A percentile compares a stretch with the other conserved stretches of the same genome.
Evolutionary conservation across 2,797 vertebrate genomes (phyloP).

Genomic region (Bryconaethiops microstoma): DNA sequence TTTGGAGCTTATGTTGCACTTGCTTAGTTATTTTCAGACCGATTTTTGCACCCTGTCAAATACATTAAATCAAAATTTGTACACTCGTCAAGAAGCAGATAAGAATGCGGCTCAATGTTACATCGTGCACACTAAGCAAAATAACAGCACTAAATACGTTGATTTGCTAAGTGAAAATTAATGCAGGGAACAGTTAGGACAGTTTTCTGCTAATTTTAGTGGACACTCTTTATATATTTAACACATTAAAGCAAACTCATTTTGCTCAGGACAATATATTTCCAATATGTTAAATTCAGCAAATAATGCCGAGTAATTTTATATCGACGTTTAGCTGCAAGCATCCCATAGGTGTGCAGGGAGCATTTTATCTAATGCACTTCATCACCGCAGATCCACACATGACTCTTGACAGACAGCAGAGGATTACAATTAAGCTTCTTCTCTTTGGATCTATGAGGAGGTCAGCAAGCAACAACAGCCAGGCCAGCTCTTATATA

Average conservation of each 20-base stretch:
- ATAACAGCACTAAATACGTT: not conserved
- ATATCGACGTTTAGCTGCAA: conserved; percentile 24
- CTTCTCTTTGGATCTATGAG: conserved; percentile 57
- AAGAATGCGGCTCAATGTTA: not conserved
- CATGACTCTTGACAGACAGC: conserved; percentile 76
- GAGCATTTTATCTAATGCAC: conserved; percentile 63
- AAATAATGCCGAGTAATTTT: not conserved
- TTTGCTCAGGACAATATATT: no score
- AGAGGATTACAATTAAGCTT: conserved; percentile 75
- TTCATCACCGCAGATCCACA: conserved; percentile 65
- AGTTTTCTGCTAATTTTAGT: no score
- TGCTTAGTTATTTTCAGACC: not conserved
- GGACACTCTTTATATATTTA: no score
- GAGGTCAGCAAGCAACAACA: conserved; percentile 56
- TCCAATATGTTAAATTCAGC: no score
- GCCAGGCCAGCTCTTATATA: conserved; percentile 43
- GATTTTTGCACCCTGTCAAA: not conserved
- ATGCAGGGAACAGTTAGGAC: no score
- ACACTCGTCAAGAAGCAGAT: no score
- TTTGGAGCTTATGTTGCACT: not conserved
- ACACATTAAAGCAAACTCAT: no score
- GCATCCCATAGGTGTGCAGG: not conserved
- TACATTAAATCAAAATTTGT: no score
- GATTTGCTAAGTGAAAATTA: no score
- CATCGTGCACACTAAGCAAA: not conserved